Percentiles rank a stretch among this genome's conserved stretches.
phyloP scores from a whole-genome alignment of 2,113 vertebrate species.

The Aptenodytes patagonicus region DNA sequence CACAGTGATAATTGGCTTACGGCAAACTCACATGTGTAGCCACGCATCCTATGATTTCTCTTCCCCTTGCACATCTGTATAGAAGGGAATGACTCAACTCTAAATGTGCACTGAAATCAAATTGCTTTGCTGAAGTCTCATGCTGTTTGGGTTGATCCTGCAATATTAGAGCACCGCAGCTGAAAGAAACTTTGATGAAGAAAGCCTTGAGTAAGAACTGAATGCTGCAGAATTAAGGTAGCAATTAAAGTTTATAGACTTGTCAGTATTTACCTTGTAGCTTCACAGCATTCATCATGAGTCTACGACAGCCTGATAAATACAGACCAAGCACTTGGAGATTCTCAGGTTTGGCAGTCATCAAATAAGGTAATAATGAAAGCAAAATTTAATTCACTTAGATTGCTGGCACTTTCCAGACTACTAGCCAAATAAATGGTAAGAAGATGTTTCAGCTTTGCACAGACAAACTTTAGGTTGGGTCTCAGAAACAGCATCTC shows the following conservation, averaged over 20 bases:
- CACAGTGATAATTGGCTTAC: accelerated
- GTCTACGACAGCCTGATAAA: neutral
- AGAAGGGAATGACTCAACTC: neutral
- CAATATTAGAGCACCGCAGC: neutral
- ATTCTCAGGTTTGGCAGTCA: neutral
- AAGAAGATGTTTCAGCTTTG: neutral
- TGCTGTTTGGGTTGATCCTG: neutral
- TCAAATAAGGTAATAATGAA: neutral
- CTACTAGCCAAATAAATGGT: neutral
- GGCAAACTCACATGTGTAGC: neutral
- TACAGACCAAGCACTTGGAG: neutral
- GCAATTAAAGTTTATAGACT: neutral
- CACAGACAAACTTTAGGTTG: neutral
- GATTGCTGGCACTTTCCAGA: neutral
- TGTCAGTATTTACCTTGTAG: neutral
- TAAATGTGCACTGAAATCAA: neutral
- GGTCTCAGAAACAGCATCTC: neutral
- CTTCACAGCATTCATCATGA: neutral
- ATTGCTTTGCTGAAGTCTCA: neutral
- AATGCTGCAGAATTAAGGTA: neutral
- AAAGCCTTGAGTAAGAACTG: neutral
- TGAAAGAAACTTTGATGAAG: neutral
- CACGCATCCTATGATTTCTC: neutral
- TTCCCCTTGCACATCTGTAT: neutral
- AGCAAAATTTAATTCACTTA: neutral